Percentiles rank a stretch among this genome's conserved stretches.
phyloP scores from a whole-genome alignment of 2,113 vertebrate genomes.

The Neolamprologus variostigma region DNA sequence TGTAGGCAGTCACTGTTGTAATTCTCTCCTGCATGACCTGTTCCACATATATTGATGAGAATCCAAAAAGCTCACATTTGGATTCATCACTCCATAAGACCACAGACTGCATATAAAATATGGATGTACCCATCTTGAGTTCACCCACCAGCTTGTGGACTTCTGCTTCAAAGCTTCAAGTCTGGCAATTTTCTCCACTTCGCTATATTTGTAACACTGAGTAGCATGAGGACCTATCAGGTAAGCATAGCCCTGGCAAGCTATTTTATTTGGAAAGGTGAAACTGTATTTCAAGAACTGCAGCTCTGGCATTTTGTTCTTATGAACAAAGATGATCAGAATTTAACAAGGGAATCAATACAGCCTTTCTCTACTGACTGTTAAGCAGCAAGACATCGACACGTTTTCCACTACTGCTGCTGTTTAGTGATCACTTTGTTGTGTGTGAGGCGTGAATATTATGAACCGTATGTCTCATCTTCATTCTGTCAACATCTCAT shows the following conservation, averaged over 20 bases:
- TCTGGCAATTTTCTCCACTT: background rate
- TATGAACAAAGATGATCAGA: background rate
- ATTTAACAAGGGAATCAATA: background rate
- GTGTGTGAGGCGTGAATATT: background rate
- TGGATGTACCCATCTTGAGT: background rate
- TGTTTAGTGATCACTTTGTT: background rate
- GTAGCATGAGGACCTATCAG: background rate
- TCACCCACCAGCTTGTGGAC: background rate
- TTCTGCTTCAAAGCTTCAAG: background rate
- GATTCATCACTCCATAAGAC: background rate
- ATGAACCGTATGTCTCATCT: background rate
- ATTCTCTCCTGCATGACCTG: background rate
- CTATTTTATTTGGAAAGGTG: background rate
- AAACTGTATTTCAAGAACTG: background rate
- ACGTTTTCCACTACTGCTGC: background rate
- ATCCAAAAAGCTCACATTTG: background rate
- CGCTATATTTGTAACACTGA: background rate
- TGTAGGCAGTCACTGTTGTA: background rate
- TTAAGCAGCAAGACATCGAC: background rate
- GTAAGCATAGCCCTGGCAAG: background rate
- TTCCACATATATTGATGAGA: background rate
- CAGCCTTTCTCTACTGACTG: background rate
- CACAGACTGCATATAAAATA: background rate
- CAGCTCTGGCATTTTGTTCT: background rate
- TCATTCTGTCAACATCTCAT: background rate